Evolutionary conservation across 2,113 vertebrate genomes (phyloP), one percentile per base, ranked within the genome.

Genomic region (Odontesthes bonariensis): DNA sequence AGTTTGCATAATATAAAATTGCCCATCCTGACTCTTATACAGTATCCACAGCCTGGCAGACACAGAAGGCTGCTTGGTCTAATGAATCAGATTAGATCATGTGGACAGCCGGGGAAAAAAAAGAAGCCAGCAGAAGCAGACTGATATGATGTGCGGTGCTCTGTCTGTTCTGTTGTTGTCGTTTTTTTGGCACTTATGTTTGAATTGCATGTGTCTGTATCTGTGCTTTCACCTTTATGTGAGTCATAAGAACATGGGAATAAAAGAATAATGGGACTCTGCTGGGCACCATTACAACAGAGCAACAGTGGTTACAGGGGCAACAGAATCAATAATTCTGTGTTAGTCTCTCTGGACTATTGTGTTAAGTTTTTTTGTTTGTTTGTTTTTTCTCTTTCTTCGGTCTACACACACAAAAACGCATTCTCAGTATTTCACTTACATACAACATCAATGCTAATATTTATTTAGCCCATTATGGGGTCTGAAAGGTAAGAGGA

Each of bases 261-360:
- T 17, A 67, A 63, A 82, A 83, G 46, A 84, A 62, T 77, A 81
- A 69, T 84, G 19, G 54, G 32, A 44, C 55, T 85, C 58, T 59
- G 58, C 46, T 58, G 55, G 60, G 56, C 74, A 68, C 4, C 27
- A 58, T 72, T 76, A 59, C 73, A 81, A 32, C 32, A 31, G 40
- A 73, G 53, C 56, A 76, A 23, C 53, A 62, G 70, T 80, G 62
- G 68, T 81, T 80, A 67, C 51, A 66, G 55, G 72, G 38, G 44
- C 66, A 27, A 23, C 8, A 9, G 13, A 35, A 85, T 86, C 72
- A 69, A 79, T 88, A 75, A 40, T 44, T 56, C 66, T 52, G 16
- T 73, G 44, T 79, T 61, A 57, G 38, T 75, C 73, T 74, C 75
- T 71, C 40, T 6, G 53, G 40, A 23, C 64, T 68, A 14, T 32